phyloP scores from a whole-genome alignment of 2,888 invertebrate species.

The Pristionchus exspectatus region DNA sequence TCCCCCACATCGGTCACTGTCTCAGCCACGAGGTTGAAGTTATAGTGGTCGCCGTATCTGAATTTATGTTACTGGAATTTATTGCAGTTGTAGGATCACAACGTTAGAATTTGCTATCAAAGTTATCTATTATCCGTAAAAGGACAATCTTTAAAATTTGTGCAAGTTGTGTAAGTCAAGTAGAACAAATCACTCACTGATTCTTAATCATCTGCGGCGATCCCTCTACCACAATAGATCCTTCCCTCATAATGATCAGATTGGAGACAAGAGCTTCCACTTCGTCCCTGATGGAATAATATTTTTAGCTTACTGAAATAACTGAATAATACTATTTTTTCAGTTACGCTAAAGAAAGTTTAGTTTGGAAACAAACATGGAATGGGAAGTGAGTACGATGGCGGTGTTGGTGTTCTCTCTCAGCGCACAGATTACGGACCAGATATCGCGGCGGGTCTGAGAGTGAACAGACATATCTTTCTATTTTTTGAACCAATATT shows the following conservation, averaged over 20 bases:
- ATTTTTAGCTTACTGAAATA: background rate
- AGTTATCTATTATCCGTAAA: too few relatives aligned
- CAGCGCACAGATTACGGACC: slow-evolving; percentile 74
- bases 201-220: slow-evolving; percentile 73
- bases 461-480: background rate
- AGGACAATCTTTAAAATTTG: too few relatives aligned
- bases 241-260: slow-evolving; percentile 75
- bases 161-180: too few relatives aligned
- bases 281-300: slow-evolving; percentile 58
- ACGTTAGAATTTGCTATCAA: too few relatives aligned
- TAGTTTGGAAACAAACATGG: slow-evolving; percentile 70
- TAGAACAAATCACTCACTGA: background rate
- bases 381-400: slow-evolving; percentile 82
- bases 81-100: too few relatives aligned
- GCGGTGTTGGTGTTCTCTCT: slow-evolving; percentile 67
- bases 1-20: background rate
- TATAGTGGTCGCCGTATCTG: slow-evolving; percentile 1
- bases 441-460: slow-evolving; percentile 83
- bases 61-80: too few relatives aligned
- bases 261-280: slow-evolving; percentile 74
- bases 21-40: background rate
- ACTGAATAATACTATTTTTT: background rate
- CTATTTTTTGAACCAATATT: background rate
- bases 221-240: slow-evolving; percentile 74
- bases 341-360: background rate